phyloP scores from a whole-genome alignment of 2,797 vertebrate genomes.

The Neopelma chrysocephalum region DNA sequence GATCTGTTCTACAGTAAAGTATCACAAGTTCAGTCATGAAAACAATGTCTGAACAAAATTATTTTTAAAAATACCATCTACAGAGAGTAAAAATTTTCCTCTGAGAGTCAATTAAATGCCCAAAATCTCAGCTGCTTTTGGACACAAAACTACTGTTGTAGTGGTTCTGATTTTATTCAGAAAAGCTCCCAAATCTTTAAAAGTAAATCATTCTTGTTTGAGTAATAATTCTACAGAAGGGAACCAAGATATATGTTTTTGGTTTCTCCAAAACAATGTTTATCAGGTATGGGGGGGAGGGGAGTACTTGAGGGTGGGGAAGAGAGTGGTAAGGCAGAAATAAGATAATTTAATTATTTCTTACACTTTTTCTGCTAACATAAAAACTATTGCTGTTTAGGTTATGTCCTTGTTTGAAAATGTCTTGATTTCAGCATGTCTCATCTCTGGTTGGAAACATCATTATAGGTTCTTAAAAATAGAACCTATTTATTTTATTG shows the following conservation, averaged over 20 bases:
- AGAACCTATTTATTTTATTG: background rate
- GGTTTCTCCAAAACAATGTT: background rate
- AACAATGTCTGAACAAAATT: background rate
- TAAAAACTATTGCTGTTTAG: background rate
- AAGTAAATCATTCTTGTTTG: background rate
- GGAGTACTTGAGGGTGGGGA: background rate
- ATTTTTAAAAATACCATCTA: background rate
- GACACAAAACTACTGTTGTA: background rate
- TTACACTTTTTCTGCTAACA: background rate
- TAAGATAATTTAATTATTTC: background rate
- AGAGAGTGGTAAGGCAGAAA: background rate
- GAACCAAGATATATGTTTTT: background rate
- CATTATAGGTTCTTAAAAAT: background rate
- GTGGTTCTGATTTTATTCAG: background rate
- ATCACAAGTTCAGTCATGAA: background rate
- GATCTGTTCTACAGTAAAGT: background rate
- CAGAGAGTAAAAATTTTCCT: background rate
- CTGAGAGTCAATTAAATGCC: background rate
- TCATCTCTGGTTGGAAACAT: background rate
- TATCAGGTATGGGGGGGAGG: accelerated
- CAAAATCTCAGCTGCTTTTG: background rate
- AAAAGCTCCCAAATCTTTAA: background rate
- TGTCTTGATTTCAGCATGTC: background rate
- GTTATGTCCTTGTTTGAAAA: background rate
- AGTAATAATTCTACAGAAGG: background rate